phyloP scores from a whole-genome alignment of 2,888 invertebrate species.

The Apotomis capreana region DNA sequence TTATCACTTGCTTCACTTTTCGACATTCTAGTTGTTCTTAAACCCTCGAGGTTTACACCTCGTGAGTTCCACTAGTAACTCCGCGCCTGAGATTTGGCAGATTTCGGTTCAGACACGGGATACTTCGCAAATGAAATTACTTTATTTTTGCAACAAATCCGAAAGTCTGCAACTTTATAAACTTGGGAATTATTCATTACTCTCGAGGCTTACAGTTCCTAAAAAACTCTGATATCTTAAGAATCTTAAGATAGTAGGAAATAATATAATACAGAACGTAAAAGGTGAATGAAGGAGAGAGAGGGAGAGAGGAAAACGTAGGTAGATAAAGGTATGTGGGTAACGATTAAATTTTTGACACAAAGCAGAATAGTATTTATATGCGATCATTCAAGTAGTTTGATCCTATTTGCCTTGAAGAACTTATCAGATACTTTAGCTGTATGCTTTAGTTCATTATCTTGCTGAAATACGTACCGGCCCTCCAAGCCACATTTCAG shows the following conservation, averaged over 20 bases:
- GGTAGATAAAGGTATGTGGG: too few relatives aligned
- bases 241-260: too few relatives aligned
- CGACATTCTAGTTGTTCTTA: too few relatives aligned
- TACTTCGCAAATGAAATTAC: constrained; percentile 37
- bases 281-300: too few relatives aligned
- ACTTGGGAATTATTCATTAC: constrained; percentile 34
- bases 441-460: background rate
- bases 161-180: constrained; percentile 23
- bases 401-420: too few relatives aligned
- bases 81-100: constrained; percentile 4
- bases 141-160: constrained; percentile 32
- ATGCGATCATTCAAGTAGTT: too few relatives aligned
- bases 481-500: constrained; percentile 12
- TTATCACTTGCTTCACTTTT: too few relatives aligned
- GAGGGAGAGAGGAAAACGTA: too few relatives aligned
- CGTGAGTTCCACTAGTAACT: constrained; percentile 10
- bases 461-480: constrained; percentile 3
- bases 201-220: background rate
- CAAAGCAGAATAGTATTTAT: too few relatives aligned
- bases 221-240: background rate
- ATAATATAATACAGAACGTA: too few relatives aligned
- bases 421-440: too few relatives aligned
- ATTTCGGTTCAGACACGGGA: constrained; percentile 15
- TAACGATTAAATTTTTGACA: too few relatives aligned
- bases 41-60: background rate